These are phyloP conservation scores for Cheilosia soror DNA, from an alignment of 2,888 invertebrate genomes.

Conservation along the genomic window DNA sequence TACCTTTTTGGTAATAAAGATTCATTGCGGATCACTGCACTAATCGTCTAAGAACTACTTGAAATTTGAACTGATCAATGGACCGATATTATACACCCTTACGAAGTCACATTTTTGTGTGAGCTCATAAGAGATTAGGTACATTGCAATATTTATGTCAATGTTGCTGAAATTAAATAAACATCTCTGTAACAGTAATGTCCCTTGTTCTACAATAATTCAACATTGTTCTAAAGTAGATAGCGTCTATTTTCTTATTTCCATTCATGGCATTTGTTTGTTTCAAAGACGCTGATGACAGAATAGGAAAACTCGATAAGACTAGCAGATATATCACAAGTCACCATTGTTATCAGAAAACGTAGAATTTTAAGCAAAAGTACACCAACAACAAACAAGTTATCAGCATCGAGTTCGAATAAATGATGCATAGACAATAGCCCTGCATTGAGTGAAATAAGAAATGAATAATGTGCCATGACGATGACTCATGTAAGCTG, in stretches of 20 bases:
- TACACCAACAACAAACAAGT: constrained; percentile 6
- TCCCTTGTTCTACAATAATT: constrained; percentile 30
- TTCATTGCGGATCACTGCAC: constrained; percentile 41
- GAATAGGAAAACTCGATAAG: constrained; percentile 25
- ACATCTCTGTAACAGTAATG: constrained; percentile 29
- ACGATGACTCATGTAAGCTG: constrained; percentile 58
- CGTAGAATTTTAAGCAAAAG: constrained; percentile 7
- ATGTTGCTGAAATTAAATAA: constrained; percentile 40
- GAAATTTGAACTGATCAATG: constrained; percentile 35
- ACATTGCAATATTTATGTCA: constrained; percentile 53
- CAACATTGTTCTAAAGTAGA: neutral
- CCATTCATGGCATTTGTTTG: neutral
- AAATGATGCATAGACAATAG: constrained; percentile 50
- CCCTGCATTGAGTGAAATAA: constrained; percentile 60
- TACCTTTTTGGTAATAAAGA: constrained; percentile 62
- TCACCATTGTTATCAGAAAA: constrained; percentile 48
- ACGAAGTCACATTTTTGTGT: constrained; percentile 15
- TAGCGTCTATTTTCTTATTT: neutral
- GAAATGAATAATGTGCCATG: constrained; percentile 46
- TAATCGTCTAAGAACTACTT: constrained; percentile 14
- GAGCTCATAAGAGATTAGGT: constrained; percentile 17
- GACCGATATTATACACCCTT: neutral
- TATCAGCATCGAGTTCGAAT: constrained; percentile 13
- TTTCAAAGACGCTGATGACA: neutral
- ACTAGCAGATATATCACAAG: constrained; percentile 24